phyloP scores from a whole-genome alignment of 2,797 vertebrate genomes.

The Urophycis tenuis region DNA sequence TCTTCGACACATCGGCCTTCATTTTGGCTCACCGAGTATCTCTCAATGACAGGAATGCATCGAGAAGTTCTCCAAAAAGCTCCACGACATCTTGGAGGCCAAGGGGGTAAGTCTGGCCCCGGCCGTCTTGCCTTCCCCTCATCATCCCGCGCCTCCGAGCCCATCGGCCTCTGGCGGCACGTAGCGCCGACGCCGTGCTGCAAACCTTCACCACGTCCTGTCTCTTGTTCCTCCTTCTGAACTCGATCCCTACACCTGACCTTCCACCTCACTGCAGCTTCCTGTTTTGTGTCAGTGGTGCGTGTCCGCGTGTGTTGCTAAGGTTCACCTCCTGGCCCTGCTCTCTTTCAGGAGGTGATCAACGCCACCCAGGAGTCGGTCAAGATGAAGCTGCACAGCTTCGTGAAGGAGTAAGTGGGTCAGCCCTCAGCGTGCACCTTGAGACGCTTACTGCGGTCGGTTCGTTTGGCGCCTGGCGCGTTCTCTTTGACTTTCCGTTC shows the following conservation, averaged over 20 bases:
- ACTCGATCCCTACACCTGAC: not conserved
- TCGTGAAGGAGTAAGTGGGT: slow-evolving; percentile 85
- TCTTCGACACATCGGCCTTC: not conserved
- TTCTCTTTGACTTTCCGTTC: too few relatives aligned
- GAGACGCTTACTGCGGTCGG: too few relatives aligned
- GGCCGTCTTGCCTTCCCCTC: not conserved
- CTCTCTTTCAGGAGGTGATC: slow-evolving; percentile 75
- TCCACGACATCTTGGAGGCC: slow-evolving; percentile 72
- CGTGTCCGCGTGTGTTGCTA: not conserved
- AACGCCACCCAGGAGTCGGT: slow-evolving; percentile 78
- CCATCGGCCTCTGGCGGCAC: slow-evolving; percentile 1
- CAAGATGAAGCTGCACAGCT: slow-evolving; percentile 78
- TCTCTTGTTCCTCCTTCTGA: slow-evolving; percentile 11
- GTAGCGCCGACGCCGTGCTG: not conserved
- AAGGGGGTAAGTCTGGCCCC: slow-evolving; percentile 71
- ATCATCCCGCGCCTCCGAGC: not conserved
- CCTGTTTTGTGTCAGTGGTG: slow-evolving; percentile 7
- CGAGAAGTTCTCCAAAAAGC: slow-evolving; percentile 77
- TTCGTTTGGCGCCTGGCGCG: too few relatives aligned
- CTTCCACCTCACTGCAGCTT: slow-evolving; percentile 8
- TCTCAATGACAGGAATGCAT: slow-evolving; percentile 75
- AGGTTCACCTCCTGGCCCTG: not conserved
- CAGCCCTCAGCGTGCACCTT: too few relatives aligned
- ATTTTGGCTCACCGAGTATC: slow-evolving; percentile 16
- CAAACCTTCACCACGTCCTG: not conserved